These are phyloP conservation scores for Hippocampus guttulatus DNA, from an alignment of 2,113 vertebrate genomes.

Conservation along the genomic window DNA sequence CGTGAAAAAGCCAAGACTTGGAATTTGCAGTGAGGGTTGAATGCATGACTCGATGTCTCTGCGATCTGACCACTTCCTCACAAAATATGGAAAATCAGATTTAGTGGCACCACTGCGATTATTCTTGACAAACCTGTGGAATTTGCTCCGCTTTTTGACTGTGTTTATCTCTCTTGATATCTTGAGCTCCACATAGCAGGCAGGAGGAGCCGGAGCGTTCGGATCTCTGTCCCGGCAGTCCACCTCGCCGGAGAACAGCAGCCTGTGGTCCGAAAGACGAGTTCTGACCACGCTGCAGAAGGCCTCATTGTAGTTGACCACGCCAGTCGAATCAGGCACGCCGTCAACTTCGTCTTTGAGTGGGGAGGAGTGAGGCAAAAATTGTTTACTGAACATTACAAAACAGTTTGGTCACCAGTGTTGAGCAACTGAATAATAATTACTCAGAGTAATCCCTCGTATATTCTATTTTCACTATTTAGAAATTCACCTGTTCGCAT, in stretches of 20 bases:
- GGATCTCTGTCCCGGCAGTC: conserved; percentile 78
- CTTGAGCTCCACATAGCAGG: conserved; percentile 86
- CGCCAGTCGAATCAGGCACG: conserved; percentile 73
- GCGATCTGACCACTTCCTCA: no score
- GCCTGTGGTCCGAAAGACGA: conserved; percentile 75
- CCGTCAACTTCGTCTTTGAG: conserved; percentile 67
- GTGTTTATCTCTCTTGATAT: conserved; percentile 82
- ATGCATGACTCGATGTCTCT: no score
- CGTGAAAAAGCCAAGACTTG: no score
- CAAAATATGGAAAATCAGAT: no score
- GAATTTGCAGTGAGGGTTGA: no score
- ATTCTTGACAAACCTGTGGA: conserved; percentile 74
- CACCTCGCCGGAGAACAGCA: conserved; percentile 86
- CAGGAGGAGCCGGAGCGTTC: conserved; percentile 64
- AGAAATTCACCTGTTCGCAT: no score
- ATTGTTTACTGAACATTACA: neutral
- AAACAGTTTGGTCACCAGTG: neutral
- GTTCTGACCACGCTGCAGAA: conserved; percentile 87
- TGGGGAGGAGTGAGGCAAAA: neutral
- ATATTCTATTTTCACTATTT: no score
- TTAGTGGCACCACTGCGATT: no score
- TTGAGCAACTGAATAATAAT: no score
- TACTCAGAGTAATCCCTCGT: no score
- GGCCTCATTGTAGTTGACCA: conserved; percentile 85
- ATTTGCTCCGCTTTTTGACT: conserved; percentile 79